Evolutionary conservation across 2,797 vertebrate genomes (phyloP), one percentile per base, ranked within the genome.

Genomic region (Anolis apletophallus): DNA sequence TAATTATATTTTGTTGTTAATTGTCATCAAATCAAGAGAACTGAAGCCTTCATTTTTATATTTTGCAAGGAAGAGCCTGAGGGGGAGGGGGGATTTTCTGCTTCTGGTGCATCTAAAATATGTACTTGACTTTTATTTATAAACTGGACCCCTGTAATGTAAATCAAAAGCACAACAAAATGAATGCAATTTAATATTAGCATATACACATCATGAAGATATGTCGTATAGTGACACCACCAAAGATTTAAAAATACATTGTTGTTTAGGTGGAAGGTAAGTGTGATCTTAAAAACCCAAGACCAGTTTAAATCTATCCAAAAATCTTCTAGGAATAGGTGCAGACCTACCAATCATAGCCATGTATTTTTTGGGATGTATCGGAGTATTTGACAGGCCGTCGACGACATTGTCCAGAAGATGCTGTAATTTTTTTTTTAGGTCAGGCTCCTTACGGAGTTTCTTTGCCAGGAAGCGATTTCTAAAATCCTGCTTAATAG

Each of bases 341-440:
- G 32, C 54, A 73, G 26, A 40, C 88, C 5, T 84, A 89, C 88
- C 88, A 32, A 89, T 87, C 29, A 50, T 4, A 5, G n/a, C 88
- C 77, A 80, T 86, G 32, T 80, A 86, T 73, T 52, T 80, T 64
- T 80, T 0, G 7, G 0, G 3, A 9, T 85, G 0, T n/a, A 52
- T 50, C 21, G 32, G 32, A 1, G 55, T 71, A 46, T 26, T 1
- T 1, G 55, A 68, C 10, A 89, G 29, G 3, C 1, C 12, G 1
- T 78, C 46, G 17, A 84, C 0, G 2, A 3, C 36, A 16, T 32
- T 6, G 3, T 81, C 59, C 34, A 87, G 72, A 32, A 84, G 46
- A 0, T 61, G 12, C 59, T 40, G 6, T 40, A 87, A 21, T 16
- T 76, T 84, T 32, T 1, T 26, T 71, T 67, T 75, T 21, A 77